Base-by-base conservation (phyloP, 1,140 invertebrate species). In the Glossosoma conforme region DNA sequence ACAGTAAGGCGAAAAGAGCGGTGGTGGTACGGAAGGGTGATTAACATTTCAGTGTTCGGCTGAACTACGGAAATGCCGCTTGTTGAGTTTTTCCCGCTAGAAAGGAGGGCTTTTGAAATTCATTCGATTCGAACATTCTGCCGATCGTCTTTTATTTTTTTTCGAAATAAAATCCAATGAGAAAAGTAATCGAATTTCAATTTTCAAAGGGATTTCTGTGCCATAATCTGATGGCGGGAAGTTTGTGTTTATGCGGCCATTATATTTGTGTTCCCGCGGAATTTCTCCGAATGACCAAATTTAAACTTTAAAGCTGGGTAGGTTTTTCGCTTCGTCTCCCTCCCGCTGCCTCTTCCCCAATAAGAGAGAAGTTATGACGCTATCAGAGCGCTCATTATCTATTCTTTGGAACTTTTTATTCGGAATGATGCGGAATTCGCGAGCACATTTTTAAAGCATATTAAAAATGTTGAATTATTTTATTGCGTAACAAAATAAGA, bases 171-270 rank as follows among this genome's bases (percentile, higher is more conserved):
- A 38, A 38, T 38, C 19, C 36, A 38, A 38, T 38, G 36, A 11
- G 13, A 38, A 38, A 38, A 38, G 36, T 38, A 38, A 38, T 38
- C 36, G 36, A 38, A 19, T 17, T 38, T 38, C 36, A 38, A 38
- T 38, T 38, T 38, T 38, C 14, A 19, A 19, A 38, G 36, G 36
- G 36, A 38, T 38, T 38, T 38, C 36, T 38, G 10, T 38, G 4
- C 18, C 11, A 17, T 13, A 28, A 8, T 38, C n/a, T 19, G 10
- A 15, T 38, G 36, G 6, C 6, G n/a, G 6, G 36, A 44, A 44
- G 19, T 43, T 25, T 35, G 33, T 44, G 41, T 52, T 52, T 52
- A 52, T 37, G 36, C 28, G 5, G 19, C 33, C 36, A 38, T 52
- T 52, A 44, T 38, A 24, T 44, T 20, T 44, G 2, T 33, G 22